Evolutionary conservation across 2,113 vertebrate species (phyloP), one percentile per base, ranked within the genome.

Genomic region (Podiceps cristatus): DNA sequence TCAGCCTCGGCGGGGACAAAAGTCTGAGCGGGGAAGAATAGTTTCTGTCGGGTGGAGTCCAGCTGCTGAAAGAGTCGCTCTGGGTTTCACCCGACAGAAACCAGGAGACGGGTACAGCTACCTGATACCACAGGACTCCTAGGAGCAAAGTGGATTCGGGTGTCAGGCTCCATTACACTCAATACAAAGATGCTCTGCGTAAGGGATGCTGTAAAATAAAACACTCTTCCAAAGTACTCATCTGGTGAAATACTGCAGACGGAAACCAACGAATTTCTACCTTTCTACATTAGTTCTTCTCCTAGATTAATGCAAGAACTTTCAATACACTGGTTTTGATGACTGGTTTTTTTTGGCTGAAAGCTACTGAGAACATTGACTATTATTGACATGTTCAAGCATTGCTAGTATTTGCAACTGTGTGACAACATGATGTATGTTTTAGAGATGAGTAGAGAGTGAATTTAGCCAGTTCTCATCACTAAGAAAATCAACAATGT

Each of bases 111-210:
- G 22, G 69, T 37, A 27, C 63, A 5, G 98, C 87, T 90, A 98
- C 97, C 91, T 14, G 98, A 98, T 93, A 97, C 86, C 90, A 19
- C 42, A 16, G 72, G 25, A 42, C 96, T 97, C 76, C 96, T 53
- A 63, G 89, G 91, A 88, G 67, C 52, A 12, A 10, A 58, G 93
- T 25, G 97, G 98, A 97, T 95, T 99, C 98, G 72, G 59, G 18
- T 98, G 83, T 96, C 98, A 7, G 52, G 95, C 87, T 96, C 96
- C 80, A 37, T 69, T 95, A 75, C 97, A 96, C 63, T 71, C 91
- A 53, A 28, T 25, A 94, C 87, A 97, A 93, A 97, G 93, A 25
- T 28, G 79, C 23, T 49, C 33, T 18, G 63, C 83, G 71, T 62
- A 84, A 97, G 76, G 40, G 69, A 74, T 73, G 89, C 91, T 55